Percentiles rank a stretch among this genome's conserved stretches.
Conservation (phyloP, 2,113 vertebrate species). For the Catharus minimus region DNA sequence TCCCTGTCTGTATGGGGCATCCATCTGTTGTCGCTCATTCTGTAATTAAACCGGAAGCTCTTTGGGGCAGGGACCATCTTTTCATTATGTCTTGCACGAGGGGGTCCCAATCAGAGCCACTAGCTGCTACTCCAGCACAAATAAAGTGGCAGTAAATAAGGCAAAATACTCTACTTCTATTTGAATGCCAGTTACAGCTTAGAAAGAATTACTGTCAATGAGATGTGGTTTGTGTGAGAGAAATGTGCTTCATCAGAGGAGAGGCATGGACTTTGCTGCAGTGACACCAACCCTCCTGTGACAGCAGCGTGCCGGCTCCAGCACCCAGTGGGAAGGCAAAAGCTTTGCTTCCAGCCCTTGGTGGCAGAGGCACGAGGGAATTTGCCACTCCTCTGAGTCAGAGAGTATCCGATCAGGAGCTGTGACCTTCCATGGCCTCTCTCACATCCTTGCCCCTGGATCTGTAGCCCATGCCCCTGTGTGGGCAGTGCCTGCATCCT, state of each 20-base stretch:
- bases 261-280: accelerated
- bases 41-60: conserved; percentile 56
- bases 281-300: background rate
- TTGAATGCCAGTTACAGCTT: conserved; percentile 25
- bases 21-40: conserved; percentile 60
- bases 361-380: background rate
- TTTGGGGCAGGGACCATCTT: conserved; percentile 54
- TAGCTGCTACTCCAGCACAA: conserved; percentile 17
- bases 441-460: background rate
- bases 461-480: accelerated
- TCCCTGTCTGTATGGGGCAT: conserved; percentile 56
- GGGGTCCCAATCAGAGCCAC: conserved; percentile 42
- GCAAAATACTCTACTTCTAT: conserved; percentile 2
- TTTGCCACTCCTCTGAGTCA: background rate
- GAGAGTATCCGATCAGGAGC: background rate
- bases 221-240: background rate
- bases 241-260: background rate
- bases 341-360: accelerated
- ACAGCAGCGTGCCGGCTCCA: background rate
- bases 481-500: background rate
- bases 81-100: conserved; percentile 29
- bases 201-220: conserved; percentile 5
- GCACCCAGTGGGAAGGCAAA: accelerated
- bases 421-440: background rate
- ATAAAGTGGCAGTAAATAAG: conserved; percentile 38